A percentile compares a stretch with the other conserved stretches of the same genome.
Conservation (phyloP, 1,140 invertebrate species). For the Dinothrombium tinctorium region DNA sequence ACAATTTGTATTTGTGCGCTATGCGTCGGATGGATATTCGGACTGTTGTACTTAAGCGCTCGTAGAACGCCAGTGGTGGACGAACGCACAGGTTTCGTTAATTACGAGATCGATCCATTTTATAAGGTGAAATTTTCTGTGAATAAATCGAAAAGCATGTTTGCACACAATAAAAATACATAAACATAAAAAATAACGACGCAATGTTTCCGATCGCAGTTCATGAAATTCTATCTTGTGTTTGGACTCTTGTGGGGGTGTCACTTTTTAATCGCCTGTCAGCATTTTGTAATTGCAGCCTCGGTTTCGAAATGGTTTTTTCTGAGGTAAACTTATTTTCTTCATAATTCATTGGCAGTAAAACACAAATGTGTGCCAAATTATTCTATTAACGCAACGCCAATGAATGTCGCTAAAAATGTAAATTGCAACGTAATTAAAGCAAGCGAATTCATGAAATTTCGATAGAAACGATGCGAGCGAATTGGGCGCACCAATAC, state of each 20-base stretch:
- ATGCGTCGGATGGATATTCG: conserved; percentile 33
- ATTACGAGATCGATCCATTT: conserved; percentile 26
- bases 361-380: too few relatives aligned
- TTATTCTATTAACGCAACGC: too few relatives aligned
- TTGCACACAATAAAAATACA: neutral
- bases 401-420: too few relatives aligned
- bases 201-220: too few relatives aligned
- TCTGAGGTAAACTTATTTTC: conserved; percentile 33
- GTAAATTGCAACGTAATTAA: too few relatives aligned
- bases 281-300: conserved; percentile 49
- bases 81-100: conserved; percentile 22
- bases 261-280: conserved; percentile 47
- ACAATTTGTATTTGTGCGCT: conserved; percentile 30
- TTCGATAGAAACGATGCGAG: conserved; percentile 44
- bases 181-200: neutral
- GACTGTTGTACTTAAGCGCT: conserved; percentile 34
- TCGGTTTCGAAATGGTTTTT: conserved; percentile 51
- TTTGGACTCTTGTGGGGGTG: conserved; percentile 43
- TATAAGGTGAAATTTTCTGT: conserved; percentile 24
- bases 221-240: too few relatives aligned
- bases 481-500: conserved; percentile 30
- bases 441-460: too few relatives aligned
- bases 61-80: conserved; percentile 27
- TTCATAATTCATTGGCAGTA: too few relatives aligned
- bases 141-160: conserved; percentile 13